Conservation (phyloP, 2,888 invertebrate species). For the Coronaproctus castanopsis region DNA sequence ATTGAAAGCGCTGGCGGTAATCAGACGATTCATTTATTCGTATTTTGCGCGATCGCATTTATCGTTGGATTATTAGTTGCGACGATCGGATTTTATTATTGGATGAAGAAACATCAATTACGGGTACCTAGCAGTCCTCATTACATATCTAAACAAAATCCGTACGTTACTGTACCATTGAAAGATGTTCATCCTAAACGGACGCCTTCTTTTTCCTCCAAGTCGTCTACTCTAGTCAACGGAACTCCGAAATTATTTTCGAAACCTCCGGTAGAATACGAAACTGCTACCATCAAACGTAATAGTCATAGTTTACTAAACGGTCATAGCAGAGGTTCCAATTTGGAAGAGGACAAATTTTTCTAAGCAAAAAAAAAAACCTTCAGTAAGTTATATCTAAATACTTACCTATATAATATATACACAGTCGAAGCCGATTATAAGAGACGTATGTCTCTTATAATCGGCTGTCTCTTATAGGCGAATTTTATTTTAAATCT, state of each 20-base stretch:
- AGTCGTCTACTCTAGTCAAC: conserved; percentile 23
- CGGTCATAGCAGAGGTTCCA: conserved; percentile 29
- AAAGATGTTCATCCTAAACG: conserved; percentile 47
- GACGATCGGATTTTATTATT: conserved; percentile 30
- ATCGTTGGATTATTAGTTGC: conserved; percentile 27
- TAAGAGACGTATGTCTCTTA: no score
- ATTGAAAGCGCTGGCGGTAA: no score
- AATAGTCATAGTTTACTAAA: conserved; percentile 50
- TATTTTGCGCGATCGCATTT: conserved; percentile 30
- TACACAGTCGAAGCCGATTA: no score
- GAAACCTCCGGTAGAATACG: conserved; percentile 51
- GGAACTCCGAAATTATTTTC: conserved; percentile 45
- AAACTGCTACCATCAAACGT: conserved; percentile 51
- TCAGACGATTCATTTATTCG: conserved; percentile 32
- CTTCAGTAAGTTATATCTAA: no score
- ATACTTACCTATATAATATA: no score
- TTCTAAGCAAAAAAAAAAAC: conserved; percentile 31
- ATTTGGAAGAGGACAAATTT: conserved; percentile 40
- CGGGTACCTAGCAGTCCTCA: conserved; percentile 56
- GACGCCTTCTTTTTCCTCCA: conserved; percentile 47
- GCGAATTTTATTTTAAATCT: no score
- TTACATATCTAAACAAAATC: conserved; percentile 62
- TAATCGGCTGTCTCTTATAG: no score
- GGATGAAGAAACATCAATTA: conserved; percentile 30
- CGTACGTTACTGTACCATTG: conserved; percentile 61